Conservation (phyloP, 2,797 vertebrate species). For the Enteromius unitaeniatus region DNA sequence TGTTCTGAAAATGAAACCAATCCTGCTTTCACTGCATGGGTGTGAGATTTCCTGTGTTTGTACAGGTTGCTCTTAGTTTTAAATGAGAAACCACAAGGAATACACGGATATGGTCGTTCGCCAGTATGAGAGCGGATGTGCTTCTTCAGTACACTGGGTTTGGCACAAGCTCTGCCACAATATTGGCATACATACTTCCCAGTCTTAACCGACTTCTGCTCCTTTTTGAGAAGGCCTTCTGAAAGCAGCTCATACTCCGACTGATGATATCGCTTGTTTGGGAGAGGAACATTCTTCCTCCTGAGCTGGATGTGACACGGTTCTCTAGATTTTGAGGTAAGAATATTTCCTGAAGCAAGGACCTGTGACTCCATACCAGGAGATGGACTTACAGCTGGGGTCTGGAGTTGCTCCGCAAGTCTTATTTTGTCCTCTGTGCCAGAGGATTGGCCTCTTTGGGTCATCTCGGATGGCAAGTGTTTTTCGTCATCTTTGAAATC, state of each 20-base stretch:
- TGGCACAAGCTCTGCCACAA: constrained; percentile 98
- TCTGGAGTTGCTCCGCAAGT: constrained; percentile 42
- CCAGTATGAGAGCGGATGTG: constrained; percentile 98
- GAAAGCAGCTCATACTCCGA: constrained; percentile 84
- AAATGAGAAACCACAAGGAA: constrained; percentile 98
- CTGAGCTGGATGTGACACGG: constrained; percentile 75
- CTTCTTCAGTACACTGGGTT: constrained; percentile 99
- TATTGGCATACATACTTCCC: constrained; percentile 98
- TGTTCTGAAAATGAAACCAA: constrained; percentile 90
- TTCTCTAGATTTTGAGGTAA: constrained; percentile 79
- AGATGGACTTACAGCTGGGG: constrained; percentile 72
- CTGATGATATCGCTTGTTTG: constrained; percentile 86
- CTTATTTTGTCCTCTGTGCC: constrained; percentile 51
- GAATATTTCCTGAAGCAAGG: constrained; percentile 79
- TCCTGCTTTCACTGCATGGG: constrained; percentile 96
- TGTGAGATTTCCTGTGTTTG: constrained; percentile 99
- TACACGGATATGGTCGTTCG: constrained; percentile 95
- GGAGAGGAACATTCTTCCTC: constrained; percentile 87
- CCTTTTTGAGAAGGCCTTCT: constrained; percentile 88
- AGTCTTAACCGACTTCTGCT: constrained; percentile 93
- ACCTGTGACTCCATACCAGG: constrained; percentile 80
- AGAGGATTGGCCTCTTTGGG: constrained; percentile 45
- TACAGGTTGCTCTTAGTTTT: constrained; percentile 99
- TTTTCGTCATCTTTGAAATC: constrained; percentile 51
- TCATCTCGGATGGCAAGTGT: constrained; percentile 45